phyloP scores from a whole-genome alignment of 2,888 invertebrate species.

The Archips crataeganus region DNA sequence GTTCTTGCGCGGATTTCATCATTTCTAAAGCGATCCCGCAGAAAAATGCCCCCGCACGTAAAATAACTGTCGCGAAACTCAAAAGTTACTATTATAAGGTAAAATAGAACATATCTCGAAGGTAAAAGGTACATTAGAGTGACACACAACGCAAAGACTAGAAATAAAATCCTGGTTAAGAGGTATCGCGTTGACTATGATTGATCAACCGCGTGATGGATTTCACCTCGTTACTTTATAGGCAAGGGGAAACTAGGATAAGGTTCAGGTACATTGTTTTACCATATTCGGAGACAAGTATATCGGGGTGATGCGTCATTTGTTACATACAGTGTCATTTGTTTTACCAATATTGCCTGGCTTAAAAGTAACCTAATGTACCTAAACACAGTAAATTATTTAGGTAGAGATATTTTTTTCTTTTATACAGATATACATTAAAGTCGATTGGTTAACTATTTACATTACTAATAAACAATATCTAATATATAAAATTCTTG shows the following conservation, averaged over 20 bases:
- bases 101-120: not conserved
- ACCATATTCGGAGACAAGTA: not conserved
- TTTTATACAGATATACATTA: no score
- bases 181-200: slow-evolving; percentile 26
- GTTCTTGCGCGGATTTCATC: no score
- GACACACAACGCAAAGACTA: not conserved
- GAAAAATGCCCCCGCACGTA: no score
- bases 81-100: not conserved
- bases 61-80: not conserved
- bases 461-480: no score
- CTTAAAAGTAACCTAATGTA: no score
- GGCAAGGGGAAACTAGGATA: slow-evolving; percentile 3
- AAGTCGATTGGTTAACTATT: no score
- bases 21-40: no score
- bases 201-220: slow-evolving; percentile 25
- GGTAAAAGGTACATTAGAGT: not conserved
- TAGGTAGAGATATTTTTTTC: no score
- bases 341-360: not conserved
- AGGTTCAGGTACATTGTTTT: slow-evolving; percentile 9
- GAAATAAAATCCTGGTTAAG: not conserved
- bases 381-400: no score
- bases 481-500: no score
- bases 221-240: slow-evolving; percentile 11
- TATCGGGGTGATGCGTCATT: not conserved
- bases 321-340: not conserved